A percentile compares a stretch with the other conserved stretches of the same genome.
These are phyloP conservation scores for Tetrapedia diversipes DNA, from an alignment of 2,888 invertebrate genomes.

Conservation along the genomic window DNA sequence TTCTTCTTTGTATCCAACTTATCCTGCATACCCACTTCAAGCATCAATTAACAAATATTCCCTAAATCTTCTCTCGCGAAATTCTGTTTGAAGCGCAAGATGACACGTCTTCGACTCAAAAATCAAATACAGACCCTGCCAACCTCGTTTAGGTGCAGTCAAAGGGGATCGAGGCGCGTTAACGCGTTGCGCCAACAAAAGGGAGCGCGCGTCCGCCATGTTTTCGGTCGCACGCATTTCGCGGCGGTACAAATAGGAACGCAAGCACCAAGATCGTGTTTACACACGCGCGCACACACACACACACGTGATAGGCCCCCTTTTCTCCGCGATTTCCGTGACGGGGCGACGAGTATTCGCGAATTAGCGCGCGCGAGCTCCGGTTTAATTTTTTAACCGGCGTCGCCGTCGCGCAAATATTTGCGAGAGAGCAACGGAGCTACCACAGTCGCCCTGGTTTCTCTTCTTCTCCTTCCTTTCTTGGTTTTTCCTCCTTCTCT, in stretches of 20 bases:
- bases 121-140: too few relatives aligned
- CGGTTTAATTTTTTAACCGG: slow-evolving; percentile 53
- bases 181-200: slow-evolving; percentile 39
- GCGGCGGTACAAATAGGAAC: slow-evolving; percentile 46
- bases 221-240: slow-evolving; percentile 46
- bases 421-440: slow-evolving; percentile 50
- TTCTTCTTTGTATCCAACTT: too few relatives aligned
- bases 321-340: slow-evolving; percentile 33
- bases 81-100: background rate
- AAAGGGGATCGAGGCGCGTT: slow-evolving; percentile 17
- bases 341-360: slow-evolving; percentile 34
- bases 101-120: background rate
- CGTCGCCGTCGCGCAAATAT: slow-evolving; percentile 63
- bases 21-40: too few relatives aligned
- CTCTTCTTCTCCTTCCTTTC: background rate
- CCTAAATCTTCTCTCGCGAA: too few relatives aligned
- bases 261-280: slow-evolving; percentile 38
- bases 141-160: background rate
- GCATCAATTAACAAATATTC: too few relatives aligned
- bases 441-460: slow-evolving; percentile 22
- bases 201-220: slow-evolving; percentile 46
- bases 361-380: slow-evolving; percentile 63
- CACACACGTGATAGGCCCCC: too few relatives aligned
- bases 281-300: slow-evolving; percentile 40
- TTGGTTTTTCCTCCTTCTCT: background rate